Conservation (phyloP, 2,888 invertebrate species). For the Oxyteleia sp. region DNA sequence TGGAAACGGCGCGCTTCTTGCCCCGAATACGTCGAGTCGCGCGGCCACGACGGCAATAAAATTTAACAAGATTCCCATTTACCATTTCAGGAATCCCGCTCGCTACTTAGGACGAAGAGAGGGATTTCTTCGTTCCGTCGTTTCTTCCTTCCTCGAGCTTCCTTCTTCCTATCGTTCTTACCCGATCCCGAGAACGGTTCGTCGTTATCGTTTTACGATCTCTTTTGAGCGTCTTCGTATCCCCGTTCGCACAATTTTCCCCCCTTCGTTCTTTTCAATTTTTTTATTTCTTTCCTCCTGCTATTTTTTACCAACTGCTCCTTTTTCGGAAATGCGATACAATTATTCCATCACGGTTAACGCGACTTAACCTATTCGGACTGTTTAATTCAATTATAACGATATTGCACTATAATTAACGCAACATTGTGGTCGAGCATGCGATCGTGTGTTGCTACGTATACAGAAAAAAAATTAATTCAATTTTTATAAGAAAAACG, state of each 20-base stretch:
- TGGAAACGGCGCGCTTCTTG: constrained; percentile 80
- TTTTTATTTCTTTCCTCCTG: not conserved
- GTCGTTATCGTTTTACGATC: constrained; percentile 60
- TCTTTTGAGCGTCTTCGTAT: constrained; percentile 50
- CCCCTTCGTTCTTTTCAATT: not conserved
- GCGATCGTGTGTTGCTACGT: too few species aligned
- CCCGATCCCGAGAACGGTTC: constrained; percentile 41
- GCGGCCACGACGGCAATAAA: constrained; percentile 81
- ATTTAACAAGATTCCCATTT: constrained; percentile 84
- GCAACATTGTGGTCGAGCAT: not conserved
- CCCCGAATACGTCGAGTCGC: constrained; percentile 77
- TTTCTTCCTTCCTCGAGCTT: constrained; percentile 49
- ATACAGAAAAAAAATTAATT: too few species aligned
- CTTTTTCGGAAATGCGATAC: constrained; percentile 23
- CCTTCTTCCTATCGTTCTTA: constrained; percentile 62
- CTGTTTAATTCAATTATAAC: not conserved
- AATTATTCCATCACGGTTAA: too few species aligned
- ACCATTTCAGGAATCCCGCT: constrained; percentile 82
- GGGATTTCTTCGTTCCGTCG: constrained; percentile 65
- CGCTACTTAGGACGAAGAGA: constrained; percentile 60
- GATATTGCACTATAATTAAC: not conserved
- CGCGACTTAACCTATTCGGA: too few species aligned
- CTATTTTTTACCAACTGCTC: not conserved
- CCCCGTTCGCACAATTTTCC: constrained; percentile 16
- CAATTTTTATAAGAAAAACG: too few species aligned